Evolutionary conservation across 2,797 vertebrate genomes (phyloP).

Genomic region (Glyptemys insculpta): DNA sequence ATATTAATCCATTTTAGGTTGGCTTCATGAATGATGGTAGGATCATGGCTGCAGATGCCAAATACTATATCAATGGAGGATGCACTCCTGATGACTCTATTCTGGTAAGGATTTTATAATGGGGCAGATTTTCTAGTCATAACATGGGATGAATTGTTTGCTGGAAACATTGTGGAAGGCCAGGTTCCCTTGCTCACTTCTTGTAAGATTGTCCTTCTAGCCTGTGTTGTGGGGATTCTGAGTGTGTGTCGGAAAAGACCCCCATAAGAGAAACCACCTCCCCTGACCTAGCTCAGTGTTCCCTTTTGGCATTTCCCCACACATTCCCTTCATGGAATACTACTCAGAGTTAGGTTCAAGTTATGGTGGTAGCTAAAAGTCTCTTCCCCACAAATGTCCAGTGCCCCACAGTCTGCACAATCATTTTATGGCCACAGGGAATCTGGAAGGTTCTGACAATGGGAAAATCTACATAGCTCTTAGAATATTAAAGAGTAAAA

Average conservation of each 20-base stretch:
- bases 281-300: background rate
- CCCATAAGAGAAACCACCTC: background rate
- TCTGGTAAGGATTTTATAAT: constrained; percentile 79
- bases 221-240: background rate
- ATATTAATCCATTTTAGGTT: constrained; percentile 77
- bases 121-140: background rate
- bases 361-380: background rate
- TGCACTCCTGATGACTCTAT: constrained; percentile 85
- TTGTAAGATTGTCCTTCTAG: background rate
- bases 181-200: background rate
- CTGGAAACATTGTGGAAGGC: background rate
- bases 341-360: background rate
- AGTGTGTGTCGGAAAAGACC: background rate
- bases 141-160: background rate
- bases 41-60: constrained; percentile 86
- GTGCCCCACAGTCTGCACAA: background rate
- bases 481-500: no score
- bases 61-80: constrained; percentile 87
- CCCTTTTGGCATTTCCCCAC: background rate
- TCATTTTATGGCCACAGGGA: background rate
- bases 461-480: background rate
- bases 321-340: background rate
- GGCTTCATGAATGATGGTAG: constrained; percentile 89
- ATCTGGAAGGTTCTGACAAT: background rate
- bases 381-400: background rate